Evolutionary conservation across 2,113 vertebrate genomes (phyloP).

Genomic region (Cavia porcellus): DNA sequence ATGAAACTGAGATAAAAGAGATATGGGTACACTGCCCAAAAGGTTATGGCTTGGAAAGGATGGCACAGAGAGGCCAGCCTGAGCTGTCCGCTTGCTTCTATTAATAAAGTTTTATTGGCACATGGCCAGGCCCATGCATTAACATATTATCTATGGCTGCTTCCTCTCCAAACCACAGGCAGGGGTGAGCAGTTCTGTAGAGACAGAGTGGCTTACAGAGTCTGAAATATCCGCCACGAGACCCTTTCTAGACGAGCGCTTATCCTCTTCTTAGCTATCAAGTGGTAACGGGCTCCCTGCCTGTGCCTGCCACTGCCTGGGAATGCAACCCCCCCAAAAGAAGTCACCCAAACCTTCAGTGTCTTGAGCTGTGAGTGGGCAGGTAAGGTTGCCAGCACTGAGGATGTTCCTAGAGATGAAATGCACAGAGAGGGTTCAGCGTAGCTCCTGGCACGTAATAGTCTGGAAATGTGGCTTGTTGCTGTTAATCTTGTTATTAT

Average conservation of each 20-base stretch:
- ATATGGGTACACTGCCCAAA: neutral
- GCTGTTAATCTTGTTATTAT: no score
- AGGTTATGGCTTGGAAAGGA: accelerated
- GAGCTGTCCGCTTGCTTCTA: accelerated
- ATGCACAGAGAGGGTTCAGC: neutral
- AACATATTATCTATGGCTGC: neutral
- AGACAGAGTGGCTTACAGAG: neutral
- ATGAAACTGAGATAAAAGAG: neutral
- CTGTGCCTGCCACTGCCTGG: neutral
- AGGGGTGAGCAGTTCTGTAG: neutral
- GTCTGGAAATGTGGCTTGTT: neutral
- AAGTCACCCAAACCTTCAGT: neutral
- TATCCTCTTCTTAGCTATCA: accelerated
- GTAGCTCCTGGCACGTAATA: accelerated
- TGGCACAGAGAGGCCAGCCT: neutral
- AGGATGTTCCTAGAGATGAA: neutral
- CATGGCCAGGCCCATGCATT: accelerated
- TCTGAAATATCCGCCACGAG: neutral
- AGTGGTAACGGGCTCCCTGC: neutral
- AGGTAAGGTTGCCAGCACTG: accelerated
- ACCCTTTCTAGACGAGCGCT: neutral
- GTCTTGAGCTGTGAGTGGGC: neutral
- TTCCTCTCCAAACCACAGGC: neutral
- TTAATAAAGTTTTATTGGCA: conserved; percentile 55
- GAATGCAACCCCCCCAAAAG: neutral